Evolutionary conservation across 1,140 invertebrate species (phyloP).

Genomic region (Drosophila tani): DNA sequence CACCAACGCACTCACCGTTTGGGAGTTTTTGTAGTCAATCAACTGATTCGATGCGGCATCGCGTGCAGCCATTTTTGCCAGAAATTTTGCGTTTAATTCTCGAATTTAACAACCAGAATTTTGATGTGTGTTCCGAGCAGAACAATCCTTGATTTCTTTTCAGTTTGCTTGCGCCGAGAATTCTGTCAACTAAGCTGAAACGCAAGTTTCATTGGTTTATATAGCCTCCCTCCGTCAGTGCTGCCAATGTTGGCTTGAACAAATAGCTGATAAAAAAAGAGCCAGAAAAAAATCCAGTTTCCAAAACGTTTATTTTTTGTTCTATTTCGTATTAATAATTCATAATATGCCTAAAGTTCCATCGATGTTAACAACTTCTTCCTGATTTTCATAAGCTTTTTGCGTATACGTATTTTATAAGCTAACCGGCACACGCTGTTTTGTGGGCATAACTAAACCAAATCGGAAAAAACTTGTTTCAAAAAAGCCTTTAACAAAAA

Average conservation of each 20-base stretch:
- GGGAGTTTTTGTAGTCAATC: conserved; percentile 87
- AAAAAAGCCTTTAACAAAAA: no score
- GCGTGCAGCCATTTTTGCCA: conserved; percentile 85
- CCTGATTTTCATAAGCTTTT: no score
- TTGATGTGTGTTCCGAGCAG: conserved; percentile 22
- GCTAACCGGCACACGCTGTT: no score
- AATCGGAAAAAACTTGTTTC: no score
- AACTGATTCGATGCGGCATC: conserved; percentile 90
- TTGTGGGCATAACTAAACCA: no score
- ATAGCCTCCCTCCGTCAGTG: conserved; percentile 34
- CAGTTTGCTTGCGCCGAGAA: conserved; percentile 44
- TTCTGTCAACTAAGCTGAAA: conserved; percentile 59
- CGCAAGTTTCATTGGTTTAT: conserved; percentile 59
- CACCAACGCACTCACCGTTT: conserved; percentile 86
- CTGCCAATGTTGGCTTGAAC: neutral
- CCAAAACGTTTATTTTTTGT: no score
- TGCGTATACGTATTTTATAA: no score
- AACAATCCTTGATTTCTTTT: neutral
- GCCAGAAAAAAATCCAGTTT: no score
- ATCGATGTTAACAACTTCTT: no score
- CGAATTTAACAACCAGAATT: conserved; percentile 57
- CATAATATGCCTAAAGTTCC: no score
- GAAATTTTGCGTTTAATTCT: conserved; percentile 33
- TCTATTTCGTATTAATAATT: no score
- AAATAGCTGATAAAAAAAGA: no score